Evolutionary conservation across 1,140 invertebrate species (phyloP).

Genomic region (Lepidostoma basale): DNA sequence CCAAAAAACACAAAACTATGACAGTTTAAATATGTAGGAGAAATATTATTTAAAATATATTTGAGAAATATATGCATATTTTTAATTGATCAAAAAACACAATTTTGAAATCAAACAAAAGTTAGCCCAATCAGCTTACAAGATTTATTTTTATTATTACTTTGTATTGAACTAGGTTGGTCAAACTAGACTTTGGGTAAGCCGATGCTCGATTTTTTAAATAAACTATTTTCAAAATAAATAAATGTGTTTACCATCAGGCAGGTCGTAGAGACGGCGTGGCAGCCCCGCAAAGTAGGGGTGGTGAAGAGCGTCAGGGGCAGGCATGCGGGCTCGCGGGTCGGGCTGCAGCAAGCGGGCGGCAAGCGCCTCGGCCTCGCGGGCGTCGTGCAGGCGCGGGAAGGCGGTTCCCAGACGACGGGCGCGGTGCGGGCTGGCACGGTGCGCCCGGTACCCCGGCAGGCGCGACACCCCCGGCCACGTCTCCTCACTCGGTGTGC

Average conservation of each 20-base stretch:
- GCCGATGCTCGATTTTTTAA: no score
- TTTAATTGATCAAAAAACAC: no score
- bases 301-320: constrained; percentile 86
- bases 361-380: constrained; percentile 88
- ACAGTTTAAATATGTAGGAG: no score
- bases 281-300: constrained; percentile 90
- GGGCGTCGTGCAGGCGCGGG: constrained; percentile 84
- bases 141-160: no score
- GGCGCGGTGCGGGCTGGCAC: constrained; percentile 70
- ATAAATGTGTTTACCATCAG: constrained; percentile 82
- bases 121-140: no score
- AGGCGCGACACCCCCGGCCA: constrained; percentile 88
- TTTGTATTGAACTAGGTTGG: no score
- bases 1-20: no score
- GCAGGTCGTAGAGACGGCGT: constrained; percentile 85
- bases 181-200: no score
- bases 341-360: constrained; percentile 85
- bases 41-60: no score
- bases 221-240: no score
- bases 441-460: constrained; percentile 83
- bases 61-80: no score
- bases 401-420: constrained; percentile 85
- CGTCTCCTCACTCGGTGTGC: constrained; percentile 88
- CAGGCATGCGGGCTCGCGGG: constrained; percentile 84
- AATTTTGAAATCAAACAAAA: no score